A percentile compares a stretch with the other conserved stretches of the same genome.
These are phyloP conservation scores for Pipistrellus kuhlii DNA, from an alignment of 2,797 vertebrate genomes.

Conservation along the genomic window DNA sequence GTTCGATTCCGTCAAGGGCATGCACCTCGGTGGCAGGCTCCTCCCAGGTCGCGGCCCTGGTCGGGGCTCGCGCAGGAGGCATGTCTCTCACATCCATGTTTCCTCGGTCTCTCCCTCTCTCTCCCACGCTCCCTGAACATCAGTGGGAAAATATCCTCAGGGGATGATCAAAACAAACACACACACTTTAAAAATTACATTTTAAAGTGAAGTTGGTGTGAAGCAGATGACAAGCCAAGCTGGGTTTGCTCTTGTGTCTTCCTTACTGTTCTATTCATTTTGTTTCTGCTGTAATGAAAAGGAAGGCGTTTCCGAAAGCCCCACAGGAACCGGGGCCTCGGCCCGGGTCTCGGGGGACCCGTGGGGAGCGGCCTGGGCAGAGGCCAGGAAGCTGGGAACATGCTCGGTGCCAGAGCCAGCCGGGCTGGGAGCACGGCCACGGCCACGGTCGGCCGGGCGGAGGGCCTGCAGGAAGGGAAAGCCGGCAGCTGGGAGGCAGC, in stretches of 20 bases:
- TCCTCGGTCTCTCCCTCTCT: too few relatives aligned
- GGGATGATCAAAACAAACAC: too few relatives aligned
- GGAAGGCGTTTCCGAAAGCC: not conserved
- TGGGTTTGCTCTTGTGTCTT: not conserved
- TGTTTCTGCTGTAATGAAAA: not conserved
- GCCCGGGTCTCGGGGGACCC: not conserved
- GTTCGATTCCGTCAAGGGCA: too few relatives aligned
- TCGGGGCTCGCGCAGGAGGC: too few relatives aligned
- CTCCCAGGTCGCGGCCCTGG: too few relatives aligned
- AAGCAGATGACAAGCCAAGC: not conserved
- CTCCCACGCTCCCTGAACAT: too few relatives aligned
- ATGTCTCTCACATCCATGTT: too few relatives aligned
- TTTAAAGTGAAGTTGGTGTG: not conserved
- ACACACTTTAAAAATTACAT: not conserved
- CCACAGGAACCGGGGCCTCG: not conserved
- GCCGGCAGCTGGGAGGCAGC: not conserved
- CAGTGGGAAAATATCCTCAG: too few relatives aligned
- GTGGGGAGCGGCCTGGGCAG: rapidly evolving
- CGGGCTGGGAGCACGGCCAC: too few relatives aligned
- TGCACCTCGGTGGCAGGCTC: too few relatives aligned
- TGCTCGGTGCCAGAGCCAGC: not conserved
- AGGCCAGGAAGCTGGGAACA: too few relatives aligned
- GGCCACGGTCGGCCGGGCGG: rapidly evolving
- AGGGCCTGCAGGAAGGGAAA: too few relatives aligned
- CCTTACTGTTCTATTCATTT: not conserved